A percentile compares a stretch with the other conserved stretches of the same genome.
Evolutionary conservation across 1,140 invertebrate species (phyloP).

Genomic region (Trissolcus basalis): DNA sequence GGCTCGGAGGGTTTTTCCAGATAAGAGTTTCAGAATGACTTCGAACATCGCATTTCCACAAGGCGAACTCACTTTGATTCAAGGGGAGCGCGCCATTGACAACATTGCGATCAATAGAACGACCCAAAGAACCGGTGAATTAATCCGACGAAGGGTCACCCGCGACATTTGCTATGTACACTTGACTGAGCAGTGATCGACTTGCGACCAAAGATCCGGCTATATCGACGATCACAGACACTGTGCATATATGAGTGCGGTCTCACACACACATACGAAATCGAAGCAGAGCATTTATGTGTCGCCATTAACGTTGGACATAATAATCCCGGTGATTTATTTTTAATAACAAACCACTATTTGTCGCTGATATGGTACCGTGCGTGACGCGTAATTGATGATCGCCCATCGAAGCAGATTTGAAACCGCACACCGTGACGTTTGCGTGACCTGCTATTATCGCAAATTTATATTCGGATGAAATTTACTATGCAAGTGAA

Average conservation of each 20-base stretch:
- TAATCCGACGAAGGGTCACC: conserved; percentile 43
- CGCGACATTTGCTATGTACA: conserved; percentile 52
- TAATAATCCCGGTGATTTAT: conserved; percentile 12
- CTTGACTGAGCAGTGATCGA: conserved; percentile 47
- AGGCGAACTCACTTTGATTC: conserved; percentile 33
- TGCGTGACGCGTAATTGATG: conserved; percentile 24
- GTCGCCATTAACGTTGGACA: conserved; percentile 12
- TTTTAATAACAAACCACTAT: conserved; percentile 26
- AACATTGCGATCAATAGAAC: conserved; percentile 20
- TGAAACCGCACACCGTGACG: conserved; percentile 10
- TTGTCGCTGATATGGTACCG: conserved; percentile 8
- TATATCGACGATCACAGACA: conserved; percentile 6
- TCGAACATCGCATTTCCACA: conserved; percentile 38
- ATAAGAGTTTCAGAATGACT: conserved; percentile 38
- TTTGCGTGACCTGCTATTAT: neutral
- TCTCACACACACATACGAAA: conserved; percentile 6
- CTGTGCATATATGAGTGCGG: too few species aligned
- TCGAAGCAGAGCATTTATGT: conserved; percentile 31
- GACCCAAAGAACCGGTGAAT: conserved; percentile 38
- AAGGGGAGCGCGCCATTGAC: conserved; percentile 11
- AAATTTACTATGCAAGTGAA: neutral
- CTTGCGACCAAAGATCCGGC: conserved; percentile 8
- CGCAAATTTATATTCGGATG: neutral
- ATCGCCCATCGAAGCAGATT: conserved; percentile 2
- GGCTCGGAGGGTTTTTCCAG: conserved; percentile 36